Evolutionary conservation across 2,888 invertebrate genomes (phyloP).

Genomic region (Nomada hirtipes): DNA sequence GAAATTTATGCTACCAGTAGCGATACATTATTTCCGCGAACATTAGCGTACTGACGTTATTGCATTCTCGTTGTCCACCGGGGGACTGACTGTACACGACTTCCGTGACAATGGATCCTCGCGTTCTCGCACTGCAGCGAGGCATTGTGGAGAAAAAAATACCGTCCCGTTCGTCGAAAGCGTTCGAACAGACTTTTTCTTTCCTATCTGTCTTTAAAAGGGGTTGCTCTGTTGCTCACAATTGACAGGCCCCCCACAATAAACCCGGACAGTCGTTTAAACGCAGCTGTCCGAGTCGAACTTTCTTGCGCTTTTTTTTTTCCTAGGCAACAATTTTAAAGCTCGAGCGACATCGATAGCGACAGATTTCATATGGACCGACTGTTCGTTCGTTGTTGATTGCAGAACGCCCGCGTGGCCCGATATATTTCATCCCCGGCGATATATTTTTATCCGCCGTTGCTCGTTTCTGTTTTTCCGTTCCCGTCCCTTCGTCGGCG

Average conservation of each 20-base stretch:
- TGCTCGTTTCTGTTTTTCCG: conserved; percentile 27
- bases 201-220: background rate
- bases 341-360: background rate
- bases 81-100: conserved; percentile 53
- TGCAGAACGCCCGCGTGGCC: conserved; percentile 5
- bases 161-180: conserved; percentile 5
- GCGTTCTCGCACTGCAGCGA: conserved; percentile 22
- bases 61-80: conserved; percentile 59
- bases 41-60: conserved; percentile 74
- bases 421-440: conserved; percentile 57
- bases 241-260: background rate
- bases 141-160: conserved; percentile 15
- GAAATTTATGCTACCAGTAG: conserved; percentile 75
- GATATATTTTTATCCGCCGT: conserved; percentile 37
- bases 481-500: conserved; percentile 35
- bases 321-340: background rate
- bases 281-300: background rate
- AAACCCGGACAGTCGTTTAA: background rate
- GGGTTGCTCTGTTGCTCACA: background rate
- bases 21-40: conserved; percentile 77
- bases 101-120: conserved; percentile 57
- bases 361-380: background rate
- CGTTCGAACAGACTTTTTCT: background rate
- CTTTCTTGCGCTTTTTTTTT: background rate
- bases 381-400: conserved; percentile 15